Conservation (phyloP, 2,113 vertebrate species). For the Pterocles burchelli region DNA sequence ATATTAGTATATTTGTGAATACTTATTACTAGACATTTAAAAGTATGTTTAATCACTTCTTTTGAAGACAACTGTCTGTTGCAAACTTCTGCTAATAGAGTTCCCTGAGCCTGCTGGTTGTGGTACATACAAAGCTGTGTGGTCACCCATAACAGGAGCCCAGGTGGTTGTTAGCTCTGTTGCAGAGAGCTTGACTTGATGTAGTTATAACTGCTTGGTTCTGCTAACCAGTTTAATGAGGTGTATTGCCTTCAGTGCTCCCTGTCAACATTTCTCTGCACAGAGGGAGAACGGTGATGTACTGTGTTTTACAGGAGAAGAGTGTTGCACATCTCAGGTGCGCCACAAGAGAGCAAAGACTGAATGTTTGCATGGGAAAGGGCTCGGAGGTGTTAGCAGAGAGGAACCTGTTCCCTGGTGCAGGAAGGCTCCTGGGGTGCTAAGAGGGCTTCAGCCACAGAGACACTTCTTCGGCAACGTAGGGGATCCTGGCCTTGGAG, state of each 20-base stretch:
- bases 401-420: not conserved
- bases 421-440: not conserved
- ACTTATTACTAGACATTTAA: not conserved
- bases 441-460: not conserved
- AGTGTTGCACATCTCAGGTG: not conserved
- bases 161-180: not conserved
- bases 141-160: not conserved
- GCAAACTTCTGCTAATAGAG: not conserved
- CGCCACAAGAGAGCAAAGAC: not conserved
- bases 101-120: not conserved
- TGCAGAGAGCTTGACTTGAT: not conserved
- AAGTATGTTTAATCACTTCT: not conserved
- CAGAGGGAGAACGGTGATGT: not conserved
- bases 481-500: not conserved
- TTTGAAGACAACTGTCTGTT: not conserved
- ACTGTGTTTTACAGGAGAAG: not conserved
- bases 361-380: not conserved
- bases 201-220: not conserved
- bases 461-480: fast-evolving
- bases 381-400: fast-evolving
- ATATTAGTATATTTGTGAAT: not conserved
- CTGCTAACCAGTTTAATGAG: not conserved
- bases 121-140: fast-evolving
- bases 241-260: not conserved
- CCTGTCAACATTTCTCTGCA: not conserved